Conservation (phyloP, 2,113 vertebrate species). For the Xenopus tropicalis region UCB_Xtro_10.0 CM004445.2:27652501-27653000, state of each 20-base stretch:
- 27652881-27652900: too few species aligned
- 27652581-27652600: slow-evolving; percentile 5
- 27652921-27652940: too few species aligned
- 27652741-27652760: slow-evolving; percentile 3
- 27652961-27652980: too few species aligned
- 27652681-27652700: slow-evolving; percentile 19
- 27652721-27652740: not conserved
- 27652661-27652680: slow-evolving; percentile 24
- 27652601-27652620: slow-evolving; percentile 10
- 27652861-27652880: too few species aligned
- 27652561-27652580: slow-evolving; percentile 11
- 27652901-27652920: too few species aligned
- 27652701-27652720: slow-evolving; percentile 16
- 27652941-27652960: too few species aligned
- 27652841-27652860: too few species aligned
- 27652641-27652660: slow-evolving; percentile 13
- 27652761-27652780: not conserved
- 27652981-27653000: too few species aligned
- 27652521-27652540: not conserved
- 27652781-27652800: slow-evolving; percentile 4
- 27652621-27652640: slow-evolving; percentile 26
- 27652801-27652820: not conserved
- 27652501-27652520: not conserved
- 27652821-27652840: not conserved
- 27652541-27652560: not conserved